phyloP scores from a whole-genome alignment of 2,888 invertebrate genomes.

The Ethmia dodecea region DNA sequence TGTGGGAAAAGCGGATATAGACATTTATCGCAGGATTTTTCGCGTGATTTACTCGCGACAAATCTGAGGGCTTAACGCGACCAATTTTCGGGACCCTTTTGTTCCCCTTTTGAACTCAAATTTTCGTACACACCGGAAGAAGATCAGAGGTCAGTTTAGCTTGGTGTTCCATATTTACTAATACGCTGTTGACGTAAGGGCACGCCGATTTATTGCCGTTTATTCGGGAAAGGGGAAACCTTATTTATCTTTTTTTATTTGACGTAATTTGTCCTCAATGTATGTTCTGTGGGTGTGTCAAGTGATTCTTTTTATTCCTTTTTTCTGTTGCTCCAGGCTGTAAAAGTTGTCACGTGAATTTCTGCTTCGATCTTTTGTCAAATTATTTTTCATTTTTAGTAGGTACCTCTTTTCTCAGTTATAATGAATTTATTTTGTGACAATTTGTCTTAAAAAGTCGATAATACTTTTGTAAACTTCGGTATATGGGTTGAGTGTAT shows the following conservation, averaged over 20 bases:
- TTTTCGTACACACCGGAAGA: slow-evolving; percentile 10
- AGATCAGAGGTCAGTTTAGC: slow-evolving; percentile 23
- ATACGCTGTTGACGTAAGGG: slow-evolving; percentile 69
- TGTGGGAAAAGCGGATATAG: slow-evolving; percentile 77
- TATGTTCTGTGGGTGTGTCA: slow-evolving; percentile 33
- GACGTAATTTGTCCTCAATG: slow-evolving; percentile 48
- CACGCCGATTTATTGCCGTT: slow-evolving; percentile 68
- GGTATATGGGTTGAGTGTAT: too few species aligned
- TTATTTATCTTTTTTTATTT: slow-evolving; percentile 68
- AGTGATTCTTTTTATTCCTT: slow-evolving; percentile 27
- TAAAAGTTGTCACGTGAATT: too few species aligned
- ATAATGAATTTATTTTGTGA: too few species aligned
- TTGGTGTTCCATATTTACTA: slow-evolving; percentile 53
- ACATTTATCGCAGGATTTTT: slow-evolving; percentile 75
- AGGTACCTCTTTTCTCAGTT: too few species aligned
- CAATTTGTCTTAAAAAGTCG: too few species aligned
- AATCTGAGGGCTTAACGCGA: slow-evolving; percentile 61
- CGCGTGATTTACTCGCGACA: slow-evolving; percentile 73
- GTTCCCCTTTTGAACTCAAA: slow-evolving; percentile 11
- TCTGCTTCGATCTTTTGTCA: too few species aligned
- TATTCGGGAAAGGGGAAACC: slow-evolving; percentile 58
- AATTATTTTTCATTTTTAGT: too few species aligned
- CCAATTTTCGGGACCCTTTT: slow-evolving; percentile 36
- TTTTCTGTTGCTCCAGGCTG: neutral
- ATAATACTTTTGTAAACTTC: too few species aligned